A percentile compares a stretch with the other conserved stretches of the same genome.
These are phyloP conservation scores for Pseudochirops corinnae DNA, from an alignment of 2,797 vertebrate species.

Conservation along the genomic window DNA sequence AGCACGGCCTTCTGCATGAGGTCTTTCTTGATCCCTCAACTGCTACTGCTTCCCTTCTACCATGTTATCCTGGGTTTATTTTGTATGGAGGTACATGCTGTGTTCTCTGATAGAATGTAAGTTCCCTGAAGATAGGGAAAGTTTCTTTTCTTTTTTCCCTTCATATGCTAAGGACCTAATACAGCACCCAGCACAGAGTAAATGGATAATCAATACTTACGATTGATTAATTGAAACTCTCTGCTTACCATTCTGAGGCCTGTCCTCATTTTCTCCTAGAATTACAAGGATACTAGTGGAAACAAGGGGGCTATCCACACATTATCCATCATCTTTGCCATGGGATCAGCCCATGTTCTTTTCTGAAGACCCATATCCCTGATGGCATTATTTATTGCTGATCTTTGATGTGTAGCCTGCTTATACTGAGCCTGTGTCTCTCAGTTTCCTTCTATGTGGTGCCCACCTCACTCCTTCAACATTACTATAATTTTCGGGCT, in stretches of 20 bases:
- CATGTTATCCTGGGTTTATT: neutral
- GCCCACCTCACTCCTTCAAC: neutral
- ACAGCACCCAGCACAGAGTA: neutral
- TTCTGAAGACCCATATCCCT: neutral
- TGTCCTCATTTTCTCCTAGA: neutral
- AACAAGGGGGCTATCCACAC: neutral
- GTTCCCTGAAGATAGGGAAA: neutral
- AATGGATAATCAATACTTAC: neutral
- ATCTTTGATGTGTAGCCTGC: neutral
- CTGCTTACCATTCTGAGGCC: neutral
- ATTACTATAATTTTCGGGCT: neutral
- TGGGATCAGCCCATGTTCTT: neutral
- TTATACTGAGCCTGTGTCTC: neutral
- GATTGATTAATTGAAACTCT: neutral
- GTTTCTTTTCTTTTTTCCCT: neutral
- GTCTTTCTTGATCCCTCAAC: neutral
- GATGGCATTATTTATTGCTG: neutral
- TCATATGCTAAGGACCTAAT: neutral
- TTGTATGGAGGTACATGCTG: neutral
- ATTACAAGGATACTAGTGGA: neutral
- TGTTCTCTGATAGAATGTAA: neutral
- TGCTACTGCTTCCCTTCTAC: neutral
- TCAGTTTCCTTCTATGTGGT: neutral
- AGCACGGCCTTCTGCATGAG: neutral
- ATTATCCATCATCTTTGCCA: neutral